Base-by-base conservation (phyloP, 2,888 invertebrate species). In the Augiades crinisus region DNA sequence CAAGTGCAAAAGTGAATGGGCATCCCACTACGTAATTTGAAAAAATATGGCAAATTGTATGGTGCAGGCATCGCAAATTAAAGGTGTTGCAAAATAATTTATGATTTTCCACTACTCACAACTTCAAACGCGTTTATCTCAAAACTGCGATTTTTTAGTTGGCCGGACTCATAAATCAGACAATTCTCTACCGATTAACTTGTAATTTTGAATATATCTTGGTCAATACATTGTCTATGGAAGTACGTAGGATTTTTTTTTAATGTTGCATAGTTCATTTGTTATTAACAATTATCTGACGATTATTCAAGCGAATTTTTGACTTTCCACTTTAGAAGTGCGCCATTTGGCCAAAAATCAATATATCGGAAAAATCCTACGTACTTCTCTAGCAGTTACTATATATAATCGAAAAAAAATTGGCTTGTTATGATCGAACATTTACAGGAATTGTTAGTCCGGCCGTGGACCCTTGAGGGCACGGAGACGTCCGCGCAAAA, bases 201-300 rank as follows among this genome's bases (percentile, higher is more conserved):
- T n/a, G n/a, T n/a, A n/a, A n/a, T n/a, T n/a, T n/a, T n/a, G n/a
- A n/a, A n/a, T n/a, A n/a, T n/a, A n/a, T n/a, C n/a, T n/a, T n/a
- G n/a, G n/a, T n/a, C n/a, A n/a, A n/a, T n/a, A n/a, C n/a, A n/a
- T n/a, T n/a, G n/a, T n/a, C n/a, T n/a, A n/a, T n/a, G n/a, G n/a
- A n/a, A n/a, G n/a, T n/a, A n/a, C n/a, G n/a, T n/a, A n/a, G n/a
- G n/a, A n/a, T n/a, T n/a, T n/a, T 44, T 44, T 44, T 27, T 44
- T 27, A 16, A 21, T 21, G 1, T 45, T 30, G 31, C 21, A 27
- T 47, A 36, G 47, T 22, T 47, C 36, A 47, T 47, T 47, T 36
- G 22, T 36, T 47, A 47, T 47, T 36, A 47, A 47, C 21, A 47
- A 47, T 47, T 47, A 36, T 36, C 13, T 47, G 36, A 36, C 36